Evolutionary conservation across 2,888 invertebrate species (phyloP).

Genomic region (Sericinus montela): DNA sequence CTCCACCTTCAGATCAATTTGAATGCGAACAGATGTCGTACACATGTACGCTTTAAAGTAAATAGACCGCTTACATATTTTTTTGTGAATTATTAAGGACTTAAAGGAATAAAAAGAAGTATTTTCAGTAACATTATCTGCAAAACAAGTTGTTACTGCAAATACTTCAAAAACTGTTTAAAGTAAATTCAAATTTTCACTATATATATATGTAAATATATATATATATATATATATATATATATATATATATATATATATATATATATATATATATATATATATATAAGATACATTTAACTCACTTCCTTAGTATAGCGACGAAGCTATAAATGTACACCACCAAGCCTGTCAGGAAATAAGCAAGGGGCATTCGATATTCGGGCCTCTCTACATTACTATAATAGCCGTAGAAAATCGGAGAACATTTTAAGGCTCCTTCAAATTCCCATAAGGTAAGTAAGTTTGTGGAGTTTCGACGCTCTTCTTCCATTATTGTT

Average conservation of each 20-base stretch:
- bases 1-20: neutral
- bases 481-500: conserved; percentile 86
- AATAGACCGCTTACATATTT: neutral
- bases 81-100: too few species aligned
- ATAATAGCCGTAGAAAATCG: conserved; percentile 98
- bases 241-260: neutral
- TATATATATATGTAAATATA: neutral
- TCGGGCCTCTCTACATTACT: conserved; percentile 81
- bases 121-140: too few species aligned
- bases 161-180: too few species aligned
- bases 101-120: too few species aligned
- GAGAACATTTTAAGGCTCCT: conserved; percentile 93
- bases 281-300: conserved; percentile 31
- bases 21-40: conserved; percentile 19
- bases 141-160: too few species aligned
- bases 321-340: conserved; percentile 98
- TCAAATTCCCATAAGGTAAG: conserved; percentile 98
- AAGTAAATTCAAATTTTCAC: too few species aligned
- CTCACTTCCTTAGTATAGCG: conserved; percentile 94
- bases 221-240: neutral
- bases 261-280: too few species aligned
- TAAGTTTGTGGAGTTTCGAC: conserved; percentile 88
- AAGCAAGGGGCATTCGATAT: conserved; percentile 95
- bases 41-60: conserved; percentile 19
- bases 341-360: conserved; percentile 93